phyloP scores from a whole-genome alignment of 2,888 invertebrate genomes.

The Thymelicus lineola region DNA sequence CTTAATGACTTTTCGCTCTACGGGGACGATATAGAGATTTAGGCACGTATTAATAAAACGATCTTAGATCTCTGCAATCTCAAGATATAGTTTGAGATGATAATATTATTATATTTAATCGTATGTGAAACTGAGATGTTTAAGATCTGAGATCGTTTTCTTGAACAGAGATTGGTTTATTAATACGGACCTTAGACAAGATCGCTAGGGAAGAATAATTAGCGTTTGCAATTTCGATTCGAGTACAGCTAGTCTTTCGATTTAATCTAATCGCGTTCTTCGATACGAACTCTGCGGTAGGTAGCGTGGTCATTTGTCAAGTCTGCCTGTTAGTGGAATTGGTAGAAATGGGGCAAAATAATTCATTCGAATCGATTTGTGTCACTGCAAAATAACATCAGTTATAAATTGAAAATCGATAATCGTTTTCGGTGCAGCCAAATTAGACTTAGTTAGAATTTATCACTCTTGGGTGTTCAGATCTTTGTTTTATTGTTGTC shows the following conservation, averaged over 20 bases:
- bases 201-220: conserved; percentile 11
- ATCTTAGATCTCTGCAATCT: too few relatives aligned
- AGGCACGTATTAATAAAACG: too few relatives aligned
- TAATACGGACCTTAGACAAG: neutral
- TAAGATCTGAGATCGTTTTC: too few relatives aligned
- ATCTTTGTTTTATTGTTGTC: neutral
- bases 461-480: neutral
- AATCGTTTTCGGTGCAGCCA: conserved; percentile 13
- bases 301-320: conserved; percentile 48
- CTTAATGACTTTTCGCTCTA: too few relatives aligned
- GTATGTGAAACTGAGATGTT: too few relatives aligned
- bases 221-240: conserved; percentile 17
- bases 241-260: conserved; percentile 22
- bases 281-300: conserved; percentile 23
- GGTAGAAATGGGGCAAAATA: conserved; percentile 18
- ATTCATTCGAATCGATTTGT: conserved; percentile 31
- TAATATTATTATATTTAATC: too few relatives aligned
- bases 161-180: too few relatives aligned
- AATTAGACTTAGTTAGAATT: neutral
- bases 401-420: conserved; percentile 36
- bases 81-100: too few relatives aligned
- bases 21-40: too few relatives aligned
- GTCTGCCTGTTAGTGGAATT: conserved; percentile 25
- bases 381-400: conserved; percentile 24
- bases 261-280: conserved; percentile 17